Percentiles rank a stretch among this genome's conserved stretches.
Evolutionary conservation across 2,797 vertebrate species (phyloP).

Genomic region (Muscicapa comitata): DNA sequence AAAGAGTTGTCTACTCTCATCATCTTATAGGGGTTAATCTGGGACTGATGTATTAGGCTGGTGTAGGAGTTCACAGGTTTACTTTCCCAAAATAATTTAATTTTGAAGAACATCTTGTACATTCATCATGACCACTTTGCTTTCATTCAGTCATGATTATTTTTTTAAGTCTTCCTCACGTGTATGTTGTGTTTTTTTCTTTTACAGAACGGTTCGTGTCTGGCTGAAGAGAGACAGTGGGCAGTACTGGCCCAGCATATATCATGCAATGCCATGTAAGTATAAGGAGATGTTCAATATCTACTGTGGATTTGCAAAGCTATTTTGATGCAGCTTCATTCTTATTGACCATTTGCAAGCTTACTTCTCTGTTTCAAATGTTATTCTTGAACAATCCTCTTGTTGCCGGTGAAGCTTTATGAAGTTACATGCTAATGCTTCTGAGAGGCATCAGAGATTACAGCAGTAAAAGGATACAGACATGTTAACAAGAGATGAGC

Average conservation of each 20-base stretch:
- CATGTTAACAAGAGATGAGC: background rate
- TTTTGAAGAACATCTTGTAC: background rate
- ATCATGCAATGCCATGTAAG: slow-evolving; percentile 92
- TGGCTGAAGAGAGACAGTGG: slow-evolving; percentile 98
- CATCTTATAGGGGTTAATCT: background rate
- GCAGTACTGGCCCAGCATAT: slow-evolving; percentile 97
- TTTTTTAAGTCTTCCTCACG: background rate
- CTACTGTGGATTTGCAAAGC: background rate
- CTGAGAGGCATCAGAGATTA: background rate
- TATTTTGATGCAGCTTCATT: background rate
- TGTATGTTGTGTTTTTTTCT: background rate
- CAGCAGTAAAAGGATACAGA: background rate
- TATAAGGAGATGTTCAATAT: background rate
- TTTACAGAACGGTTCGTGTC: slow-evolving; percentile 88
- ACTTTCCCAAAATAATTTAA: background rate
- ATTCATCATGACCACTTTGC: background rate
- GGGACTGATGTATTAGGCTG: background rate
- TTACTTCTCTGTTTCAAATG: background rate
- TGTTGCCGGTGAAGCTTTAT: background rate
- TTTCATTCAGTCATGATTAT: background rate
- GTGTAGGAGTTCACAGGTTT: background rate
- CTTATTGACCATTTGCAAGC: background rate
- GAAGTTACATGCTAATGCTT: background rate
- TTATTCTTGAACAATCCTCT: background rate
- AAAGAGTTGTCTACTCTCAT: background rate